A percentile compares a stretch with the other conserved stretches of the same genome.
Conservation (phyloP, 1,140 invertebrate species). For the Megathymus violae region DNA sequence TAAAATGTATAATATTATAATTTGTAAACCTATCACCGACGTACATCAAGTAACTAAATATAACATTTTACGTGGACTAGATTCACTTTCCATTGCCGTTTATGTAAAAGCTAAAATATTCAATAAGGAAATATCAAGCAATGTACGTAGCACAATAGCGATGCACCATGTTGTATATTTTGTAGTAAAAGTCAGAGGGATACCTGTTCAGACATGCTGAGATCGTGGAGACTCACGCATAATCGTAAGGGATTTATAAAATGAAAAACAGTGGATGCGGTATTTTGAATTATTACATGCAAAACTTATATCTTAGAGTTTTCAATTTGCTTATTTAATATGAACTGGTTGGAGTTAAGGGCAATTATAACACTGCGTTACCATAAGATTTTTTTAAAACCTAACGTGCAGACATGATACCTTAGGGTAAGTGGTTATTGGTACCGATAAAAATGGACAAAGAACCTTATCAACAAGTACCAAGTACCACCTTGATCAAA, state of each 20-base stretch:
- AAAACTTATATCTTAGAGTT: no score
- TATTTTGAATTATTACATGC: background rate
- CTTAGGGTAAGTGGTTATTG: no score
- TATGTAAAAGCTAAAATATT: background rate
- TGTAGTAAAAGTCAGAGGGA: constrained; percentile 13
- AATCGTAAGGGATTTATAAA: constrained; percentile 11
- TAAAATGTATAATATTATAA: constrained; percentile 26
- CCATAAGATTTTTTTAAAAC: no score
- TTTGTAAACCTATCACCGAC: constrained; percentile 4
- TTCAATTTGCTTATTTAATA: no score
- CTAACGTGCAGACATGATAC: no score
- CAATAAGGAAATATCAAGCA: background rate
- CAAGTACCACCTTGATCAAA: no score
- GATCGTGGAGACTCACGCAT: constrained; percentile 40
- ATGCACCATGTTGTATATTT: background rate
- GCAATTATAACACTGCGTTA: background rate
- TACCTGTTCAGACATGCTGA: constrained; percentile 48
- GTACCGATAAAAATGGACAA: no score
- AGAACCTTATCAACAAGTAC: no score
- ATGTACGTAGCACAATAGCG: constrained; percentile 8
- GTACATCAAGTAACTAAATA: background rate
- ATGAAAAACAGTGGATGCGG: background rate
- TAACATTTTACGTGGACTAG: no score
- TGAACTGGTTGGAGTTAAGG: no score
- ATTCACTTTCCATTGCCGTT: constrained; percentile 14